Evolutionary conservation across 1,140 invertebrate species (phyloP).

Genomic region (Brachionus koreanus): DNA sequence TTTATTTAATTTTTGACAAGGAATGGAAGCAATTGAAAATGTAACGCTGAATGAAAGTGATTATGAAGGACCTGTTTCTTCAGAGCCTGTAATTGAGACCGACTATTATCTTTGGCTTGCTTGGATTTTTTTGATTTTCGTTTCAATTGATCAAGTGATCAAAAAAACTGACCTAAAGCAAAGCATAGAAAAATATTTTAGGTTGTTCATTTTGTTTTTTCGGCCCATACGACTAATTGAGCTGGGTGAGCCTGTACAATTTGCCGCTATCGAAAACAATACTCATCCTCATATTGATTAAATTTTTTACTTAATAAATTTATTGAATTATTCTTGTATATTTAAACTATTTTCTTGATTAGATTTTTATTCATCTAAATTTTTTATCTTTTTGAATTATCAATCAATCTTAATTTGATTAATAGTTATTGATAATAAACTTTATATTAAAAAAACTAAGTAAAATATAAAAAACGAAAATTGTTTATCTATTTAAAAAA

Average conservation of each 20-base stretch:
- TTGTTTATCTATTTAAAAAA: no score
- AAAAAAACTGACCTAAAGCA: slow-evolving; percentile 5
- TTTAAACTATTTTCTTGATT: neutral
- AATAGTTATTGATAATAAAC: no score
- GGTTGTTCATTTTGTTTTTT: neutral
- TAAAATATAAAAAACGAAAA: no score
- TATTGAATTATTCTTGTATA: neutral
- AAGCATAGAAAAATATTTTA: neutral
- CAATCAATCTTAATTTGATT: no score
- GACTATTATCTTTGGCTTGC: slow-evolving; percentile 28
- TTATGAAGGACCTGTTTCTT: slow-evolving; percentile 18
- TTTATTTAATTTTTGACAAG: neutral
- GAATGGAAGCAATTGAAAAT: neutral
- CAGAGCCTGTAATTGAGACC: neutral
- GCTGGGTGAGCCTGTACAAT: neutral
- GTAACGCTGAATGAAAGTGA: neutral
- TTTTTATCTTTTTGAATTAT: no score
- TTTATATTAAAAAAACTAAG: no score
- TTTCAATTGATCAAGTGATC: neutral
- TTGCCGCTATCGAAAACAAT: neutral
- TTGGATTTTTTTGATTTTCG: slow-evolving; percentile 2
- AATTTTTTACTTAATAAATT: neutral
- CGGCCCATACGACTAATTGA: neutral
- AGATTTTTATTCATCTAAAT: no score
- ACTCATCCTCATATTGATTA: slow-evolving; percentile 25